phyloP scores from a whole-genome alignment of 2,113 vertebrate genomes.

The Labeo catla region DNA sequence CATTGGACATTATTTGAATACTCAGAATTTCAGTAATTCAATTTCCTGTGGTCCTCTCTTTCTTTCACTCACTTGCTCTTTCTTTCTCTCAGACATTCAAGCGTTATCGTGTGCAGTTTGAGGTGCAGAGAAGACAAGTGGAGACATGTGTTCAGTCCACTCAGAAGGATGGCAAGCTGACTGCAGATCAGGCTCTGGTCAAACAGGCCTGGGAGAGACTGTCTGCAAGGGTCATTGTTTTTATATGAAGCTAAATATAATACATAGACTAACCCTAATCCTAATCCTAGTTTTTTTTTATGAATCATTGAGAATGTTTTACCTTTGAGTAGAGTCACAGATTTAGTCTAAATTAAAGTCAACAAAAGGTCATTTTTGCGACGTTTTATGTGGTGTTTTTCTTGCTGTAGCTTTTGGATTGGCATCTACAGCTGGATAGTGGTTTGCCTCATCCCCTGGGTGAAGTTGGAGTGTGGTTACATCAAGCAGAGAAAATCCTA shows the following conservation, averaged over 20 bases:
- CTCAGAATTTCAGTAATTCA: background rate
- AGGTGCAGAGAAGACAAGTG: conserved; percentile 89
- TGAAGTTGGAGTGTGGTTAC: conserved; percentile 90
- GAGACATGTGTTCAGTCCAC: conserved; percentile 84
- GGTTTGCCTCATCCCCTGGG: conserved; percentile 91
- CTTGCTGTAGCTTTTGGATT: conserved; percentile 86
- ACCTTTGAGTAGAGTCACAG: background rate
- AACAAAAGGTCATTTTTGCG: too few species aligned
- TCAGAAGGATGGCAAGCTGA: conserved; percentile 89
- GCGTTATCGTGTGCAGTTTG: conserved; percentile 89
- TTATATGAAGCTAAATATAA: background rate
- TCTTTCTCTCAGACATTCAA: conserved; percentile 83
- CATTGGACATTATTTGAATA: conserved; percentile 22
- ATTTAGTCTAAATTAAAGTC: background rate
- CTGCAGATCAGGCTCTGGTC: conserved; percentile 92
- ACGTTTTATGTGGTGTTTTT: conserved; percentile 29
- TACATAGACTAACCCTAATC: background rate
- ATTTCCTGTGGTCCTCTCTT: background rate
- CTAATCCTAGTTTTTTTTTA: background rate
- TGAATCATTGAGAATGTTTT: background rate
- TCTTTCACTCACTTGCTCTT: conserved; percentile 56
- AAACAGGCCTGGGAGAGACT: conserved; percentile 95
- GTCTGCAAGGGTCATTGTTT: conserved; percentile 81
- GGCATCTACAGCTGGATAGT: conserved; percentile 93
- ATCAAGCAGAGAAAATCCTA: conserved; percentile 87